Conservation (phyloP, 2,888 invertebrate species). For the Chirona hameri region DNA sequence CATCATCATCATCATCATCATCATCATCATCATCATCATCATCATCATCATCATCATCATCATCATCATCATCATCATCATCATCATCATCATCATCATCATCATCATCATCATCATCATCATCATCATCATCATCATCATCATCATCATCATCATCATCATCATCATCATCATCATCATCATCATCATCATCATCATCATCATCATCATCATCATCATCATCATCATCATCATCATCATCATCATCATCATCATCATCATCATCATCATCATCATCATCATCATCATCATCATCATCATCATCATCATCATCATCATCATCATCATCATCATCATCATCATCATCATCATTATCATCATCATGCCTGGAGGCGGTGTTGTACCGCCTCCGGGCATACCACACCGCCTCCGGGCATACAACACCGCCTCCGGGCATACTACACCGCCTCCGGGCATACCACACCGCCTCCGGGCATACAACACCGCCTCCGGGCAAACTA, state of each 20-base stretch:
- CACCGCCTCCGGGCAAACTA: too few species aligned
- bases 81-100: constrained; percentile 22
- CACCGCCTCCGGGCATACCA: too few species aligned
- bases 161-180: constrained; percentile 22
- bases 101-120: constrained; percentile 22
- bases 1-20: constrained; percentile 22
- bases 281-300: constrained; percentile 22
- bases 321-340: too few species aligned
- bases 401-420: too few species aligned
- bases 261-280: constrained; percentile 22
- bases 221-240: constrained; percentile 22
- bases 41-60: constrained; percentile 22
- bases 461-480: too few species aligned
- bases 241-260: constrained; percentile 22
- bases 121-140: constrained; percentile 22
- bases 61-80: constrained; percentile 22
- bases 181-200: constrained; percentile 22
- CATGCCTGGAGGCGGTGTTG: too few species aligned
- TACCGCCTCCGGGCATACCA: too few species aligned
- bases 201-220: constrained; percentile 22
- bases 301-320: constrained; percentile 22
- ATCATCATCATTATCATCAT: too few species aligned
- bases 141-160: constrained; percentile 22
- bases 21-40: constrained; percentile 22
- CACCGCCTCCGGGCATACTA: too few species aligned